Evolutionary conservation across 2,888 invertebrate genomes (phyloP), one percentile per base, ranked within the genome.

Genomic region (Spodoptera littoralis): DNA sequence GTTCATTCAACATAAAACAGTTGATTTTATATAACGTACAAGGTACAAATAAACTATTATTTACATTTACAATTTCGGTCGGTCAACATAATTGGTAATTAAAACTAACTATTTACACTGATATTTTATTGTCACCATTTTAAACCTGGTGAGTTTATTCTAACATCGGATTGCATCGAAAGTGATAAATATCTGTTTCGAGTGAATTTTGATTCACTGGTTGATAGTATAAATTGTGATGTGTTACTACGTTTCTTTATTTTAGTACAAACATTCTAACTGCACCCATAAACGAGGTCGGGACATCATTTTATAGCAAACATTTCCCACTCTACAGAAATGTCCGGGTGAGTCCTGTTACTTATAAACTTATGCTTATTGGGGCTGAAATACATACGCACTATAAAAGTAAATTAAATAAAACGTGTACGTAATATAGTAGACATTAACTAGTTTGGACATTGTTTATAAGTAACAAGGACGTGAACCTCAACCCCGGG

Each of bases 111-210:
- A 92, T 92, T 80, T 93, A 93, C 92, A 94, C 80, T 91, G 91
- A 92, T 92, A 92, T 92, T 88, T 94, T 94, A 93, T 93, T 93
- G 93, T 94, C 94, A 93, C 93, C 94, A 93, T 91, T 85, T 86
- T 84, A 84, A 87, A 79, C 70, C 62, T 93, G 93, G 94, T 93
- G 93, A 93, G 84, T 86, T 86, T 87, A 70, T 36, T 68, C 78
- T 73, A 80, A 60, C 44, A 66, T 65, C 51, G 48, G 60, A 59
- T 65, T 56, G 58, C 50, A 56, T 73, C 41, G 64, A 54, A 57
- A 57, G 56, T 64, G 45, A 64, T 75, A 62, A 62, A 52, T 75
- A 75, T 60, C 41, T 70, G 60, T 74, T 59, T 54, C 47, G 51
- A 65, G 52, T 48, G 64, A 71, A 57, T 52, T 58, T 60, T 55